phyloP scores from a whole-genome alignment of 2,113 vertebrate species.

The Epinephelus fuscoguttatus region DNA sequence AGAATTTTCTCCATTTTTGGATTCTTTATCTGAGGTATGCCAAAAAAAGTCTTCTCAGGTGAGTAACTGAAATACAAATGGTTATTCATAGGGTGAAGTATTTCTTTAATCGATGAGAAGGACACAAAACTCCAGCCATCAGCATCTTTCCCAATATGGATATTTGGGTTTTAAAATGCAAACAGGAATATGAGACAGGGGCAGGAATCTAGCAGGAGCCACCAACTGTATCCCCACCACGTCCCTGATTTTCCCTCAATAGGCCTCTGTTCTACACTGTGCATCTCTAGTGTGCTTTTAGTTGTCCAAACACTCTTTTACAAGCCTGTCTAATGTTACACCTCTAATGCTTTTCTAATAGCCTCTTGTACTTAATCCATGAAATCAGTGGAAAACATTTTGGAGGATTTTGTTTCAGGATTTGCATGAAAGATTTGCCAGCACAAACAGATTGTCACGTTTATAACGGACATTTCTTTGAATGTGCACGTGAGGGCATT shows the following conservation, averaged over 20 bases:
- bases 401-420: constrained; percentile 58
- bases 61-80: too few species aligned
- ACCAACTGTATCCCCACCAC: constrained; percentile 16
- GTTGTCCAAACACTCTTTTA: constrained; percentile 73
- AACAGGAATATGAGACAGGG: not conserved
- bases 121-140: not conserved
- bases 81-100: too few species aligned
- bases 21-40: too few species aligned
- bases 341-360: constrained; percentile 72
- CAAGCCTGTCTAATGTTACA: constrained; percentile 73
- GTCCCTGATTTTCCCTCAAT: constrained; percentile 29
- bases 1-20: too few species aligned
- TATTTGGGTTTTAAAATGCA: constrained; percentile 21
- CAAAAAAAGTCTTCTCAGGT: too few species aligned
- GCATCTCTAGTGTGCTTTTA: constrained; percentile 67
- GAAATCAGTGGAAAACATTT: constrained; percentile 70
- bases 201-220: constrained; percentile 33
- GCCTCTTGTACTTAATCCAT: constrained; percentile 65
- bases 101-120: not conserved
- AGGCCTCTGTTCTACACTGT: constrained; percentile 49
- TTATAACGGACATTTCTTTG: constrained; percentile 44
- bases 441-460: constrained; percentile 56
- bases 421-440: constrained; percentile 64
- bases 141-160: not conserved
- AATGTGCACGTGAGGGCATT: constrained; percentile 48